Conservation (phyloP, 2,113 vertebrate species). For the Pristiophorus japonicus region DNA sequence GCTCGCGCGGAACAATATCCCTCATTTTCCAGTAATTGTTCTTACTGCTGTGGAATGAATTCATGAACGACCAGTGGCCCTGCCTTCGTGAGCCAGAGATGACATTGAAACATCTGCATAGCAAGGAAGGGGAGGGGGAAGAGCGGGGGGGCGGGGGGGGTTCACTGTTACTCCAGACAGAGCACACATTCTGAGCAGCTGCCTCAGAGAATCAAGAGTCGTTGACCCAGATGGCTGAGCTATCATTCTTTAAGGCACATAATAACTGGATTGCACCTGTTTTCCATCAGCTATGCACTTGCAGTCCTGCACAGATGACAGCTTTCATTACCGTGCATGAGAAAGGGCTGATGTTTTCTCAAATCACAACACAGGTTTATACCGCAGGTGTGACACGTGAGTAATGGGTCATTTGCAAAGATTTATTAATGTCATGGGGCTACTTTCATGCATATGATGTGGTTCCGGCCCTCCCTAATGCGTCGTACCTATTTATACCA, state of each 20-base stretch:
- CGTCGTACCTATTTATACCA: not conserved
- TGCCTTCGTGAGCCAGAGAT: not conserved
- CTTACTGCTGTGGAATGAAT: not conserved
- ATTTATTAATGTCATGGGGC: slow-evolving; percentile 1
- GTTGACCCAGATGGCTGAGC: slow-evolving; percentile 17
- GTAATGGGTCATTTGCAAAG: slow-evolving; percentile 4
- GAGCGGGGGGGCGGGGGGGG: too few species aligned
- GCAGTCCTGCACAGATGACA: not conserved
- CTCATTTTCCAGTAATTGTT: not conserved
- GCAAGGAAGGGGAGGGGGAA: too few species aligned
- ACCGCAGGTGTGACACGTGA: slow-evolving; percentile 7
- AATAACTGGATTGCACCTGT: not conserved
- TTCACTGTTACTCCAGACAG: not conserved
- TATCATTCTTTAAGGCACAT: not conserved
- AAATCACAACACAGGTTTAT: not conserved
- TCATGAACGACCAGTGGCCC: too few species aligned
- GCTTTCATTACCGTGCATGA: slow-evolving; percentile 1
- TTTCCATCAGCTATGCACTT: not conserved
- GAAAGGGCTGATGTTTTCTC: not conserved
- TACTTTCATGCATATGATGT: not conserved
- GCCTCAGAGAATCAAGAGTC: not conserved
- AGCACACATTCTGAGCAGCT: not conserved
- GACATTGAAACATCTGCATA: not conserved
- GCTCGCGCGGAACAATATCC: too few species aligned
- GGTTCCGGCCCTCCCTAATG: not conserved